Conservation (phyloP, 2,888 invertebrate genomes). For the Dryococelus australis region DNA sequence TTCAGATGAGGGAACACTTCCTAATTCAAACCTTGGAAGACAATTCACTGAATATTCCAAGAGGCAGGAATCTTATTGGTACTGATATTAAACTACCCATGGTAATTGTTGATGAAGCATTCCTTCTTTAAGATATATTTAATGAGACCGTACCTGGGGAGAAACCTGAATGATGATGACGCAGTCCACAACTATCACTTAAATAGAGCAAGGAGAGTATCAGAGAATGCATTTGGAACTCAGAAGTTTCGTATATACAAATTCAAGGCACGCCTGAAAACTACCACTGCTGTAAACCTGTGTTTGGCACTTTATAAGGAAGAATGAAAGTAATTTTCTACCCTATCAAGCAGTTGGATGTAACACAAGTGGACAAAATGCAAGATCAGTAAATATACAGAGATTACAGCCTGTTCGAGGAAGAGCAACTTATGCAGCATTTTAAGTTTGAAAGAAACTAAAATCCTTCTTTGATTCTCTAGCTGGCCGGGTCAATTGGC, state of each 20-base stretch:
- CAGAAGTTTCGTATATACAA: slow-evolving; percentile 8
- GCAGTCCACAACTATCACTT: slow-evolving; percentile 18
- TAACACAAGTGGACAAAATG: not conserved
- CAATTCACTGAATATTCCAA: not conserved
- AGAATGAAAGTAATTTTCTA: not conserved
- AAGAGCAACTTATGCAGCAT: slow-evolving; percentile 13
- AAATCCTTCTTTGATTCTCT: not conserved
- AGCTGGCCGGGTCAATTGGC: slow-evolving; percentile 8
- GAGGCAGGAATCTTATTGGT: not conserved
- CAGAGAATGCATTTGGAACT: not conserved
- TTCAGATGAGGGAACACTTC: not conserved
- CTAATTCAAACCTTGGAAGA: not conserved
- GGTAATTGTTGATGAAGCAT: not conserved
- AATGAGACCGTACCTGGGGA: slow-evolving; percentile 5
- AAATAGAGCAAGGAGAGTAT: not conserved
- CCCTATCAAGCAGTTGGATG: not conserved
- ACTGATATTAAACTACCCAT: not conserved
- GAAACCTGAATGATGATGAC: slow-evolving; percentile 17
- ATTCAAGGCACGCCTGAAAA: slow-evolving; percentile 17
- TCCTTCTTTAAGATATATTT: slow-evolving; percentile 21
- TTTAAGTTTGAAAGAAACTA: slow-evolving; percentile 11
- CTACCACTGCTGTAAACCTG: not conserved
- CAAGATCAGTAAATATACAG: not conserved
- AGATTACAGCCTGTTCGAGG: slow-evolving; percentile 23
- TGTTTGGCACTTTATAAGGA: not conserved